These are phyloP conservation scores for Gortyna flavago DNA, from an alignment of 2,888 invertebrate species.

Conservation along the genomic window DNA sequence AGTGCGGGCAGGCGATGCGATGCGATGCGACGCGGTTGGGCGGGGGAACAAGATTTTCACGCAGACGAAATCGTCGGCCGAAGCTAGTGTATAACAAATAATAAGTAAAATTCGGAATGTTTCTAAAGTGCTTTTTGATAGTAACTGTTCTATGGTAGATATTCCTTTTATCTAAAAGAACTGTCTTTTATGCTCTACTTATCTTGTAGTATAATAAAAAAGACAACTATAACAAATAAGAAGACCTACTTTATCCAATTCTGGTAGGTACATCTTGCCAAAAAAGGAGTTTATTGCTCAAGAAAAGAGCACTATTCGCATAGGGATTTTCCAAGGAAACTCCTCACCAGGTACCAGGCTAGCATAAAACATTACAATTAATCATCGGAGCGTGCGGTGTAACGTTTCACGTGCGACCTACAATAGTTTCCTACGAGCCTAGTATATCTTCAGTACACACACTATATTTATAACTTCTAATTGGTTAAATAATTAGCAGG, in stretches of 20 bases:
- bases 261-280: neutral
- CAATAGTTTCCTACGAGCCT: conserved; percentile 53
- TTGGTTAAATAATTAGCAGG: conserved; percentile 27
- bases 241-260: neutral
- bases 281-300: neutral
- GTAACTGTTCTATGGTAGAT: neutral
- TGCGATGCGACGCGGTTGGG: no score
- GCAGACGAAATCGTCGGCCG: no score
- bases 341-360: conserved; percentile 32
- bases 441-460: conserved; percentile 7
- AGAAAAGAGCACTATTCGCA: neutral
- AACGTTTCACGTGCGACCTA: conserved; percentile 60
- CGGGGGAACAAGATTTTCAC: no score
- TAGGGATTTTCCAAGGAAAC: conserved; percentile 1
- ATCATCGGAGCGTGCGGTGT: conserved; percentile 52
- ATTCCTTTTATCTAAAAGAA: neutral
- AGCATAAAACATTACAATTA: conserved; percentile 41
- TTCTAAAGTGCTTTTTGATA: neutral
- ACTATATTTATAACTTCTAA: conserved; percentile 34
- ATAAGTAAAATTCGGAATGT: neutral
- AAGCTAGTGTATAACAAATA: neutral
- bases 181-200: neutral
- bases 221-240: neutral
- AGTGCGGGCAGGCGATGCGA: no score
- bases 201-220: neutral